These are phyloP conservation scores for Anastrepha obliqua DNA, from an alignment of 1,140 invertebrate species.

Conservation along the genomic window DNA sequence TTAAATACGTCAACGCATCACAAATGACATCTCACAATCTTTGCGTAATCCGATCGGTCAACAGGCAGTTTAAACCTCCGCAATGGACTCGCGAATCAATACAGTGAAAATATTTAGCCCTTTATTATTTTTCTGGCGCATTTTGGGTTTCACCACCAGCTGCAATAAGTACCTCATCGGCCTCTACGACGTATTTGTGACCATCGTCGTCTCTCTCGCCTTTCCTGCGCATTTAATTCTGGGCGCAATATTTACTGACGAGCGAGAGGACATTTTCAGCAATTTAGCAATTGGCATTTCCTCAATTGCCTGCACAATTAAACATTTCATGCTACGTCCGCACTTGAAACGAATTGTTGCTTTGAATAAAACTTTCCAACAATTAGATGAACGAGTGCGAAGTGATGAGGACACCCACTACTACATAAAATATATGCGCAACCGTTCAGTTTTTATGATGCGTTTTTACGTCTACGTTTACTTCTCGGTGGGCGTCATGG, in stretches of 20 bases:
- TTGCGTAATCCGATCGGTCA: background rate
- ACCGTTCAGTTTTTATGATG: constrained; percentile 41
- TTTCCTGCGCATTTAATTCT: constrained; percentile 60
- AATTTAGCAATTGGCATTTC: constrained; percentile 60
- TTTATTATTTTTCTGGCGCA: background rate
- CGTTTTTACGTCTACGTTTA: constrained; percentile 57
- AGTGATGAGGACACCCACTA: constrained; percentile 59
- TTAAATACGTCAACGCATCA: background rate
- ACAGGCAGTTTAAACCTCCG: background rate
- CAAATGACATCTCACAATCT: background rate
- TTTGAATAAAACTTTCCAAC: constrained; percentile 55
- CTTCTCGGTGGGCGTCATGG: constrained; percentile 55
- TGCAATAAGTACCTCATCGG: constrained; percentile 23
- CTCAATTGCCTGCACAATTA: constrained; percentile 59
- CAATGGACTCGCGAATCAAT: background rate
- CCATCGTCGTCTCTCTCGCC: constrained; percentile 57
- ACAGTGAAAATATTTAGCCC: background rate
- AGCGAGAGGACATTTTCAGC: constrained; percentile 46
- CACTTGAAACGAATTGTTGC: constrained; percentile 56
- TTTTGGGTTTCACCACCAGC: background rate
- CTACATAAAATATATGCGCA: constrained; percentile 42
- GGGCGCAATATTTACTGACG: constrained; percentile 54
- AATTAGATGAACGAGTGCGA: constrained; percentile 58
- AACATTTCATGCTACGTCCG: constrained; percentile 58
- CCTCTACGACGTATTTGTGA: constrained; percentile 54